These are phyloP conservation scores for Noturus placidus DNA, from an alignment of 2,113 vertebrate genomes.

Conservation along the genomic window DNA sequence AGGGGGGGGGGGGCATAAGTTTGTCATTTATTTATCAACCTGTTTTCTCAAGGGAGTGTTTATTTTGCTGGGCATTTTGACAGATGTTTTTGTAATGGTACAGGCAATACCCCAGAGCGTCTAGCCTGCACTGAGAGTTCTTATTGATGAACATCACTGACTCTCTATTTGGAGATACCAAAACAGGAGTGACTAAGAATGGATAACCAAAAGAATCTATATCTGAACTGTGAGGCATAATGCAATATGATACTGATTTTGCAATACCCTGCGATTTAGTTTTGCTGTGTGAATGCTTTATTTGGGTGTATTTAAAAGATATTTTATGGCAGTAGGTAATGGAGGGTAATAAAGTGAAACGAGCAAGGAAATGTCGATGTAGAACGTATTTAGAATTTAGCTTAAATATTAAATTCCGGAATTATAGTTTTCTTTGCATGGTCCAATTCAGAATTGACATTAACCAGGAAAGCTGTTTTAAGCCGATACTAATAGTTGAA, in stretches of 20 bases:
- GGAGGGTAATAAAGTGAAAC: not conserved
- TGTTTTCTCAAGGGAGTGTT: constrained; percentile 61
- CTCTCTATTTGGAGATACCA: constrained; percentile 27
- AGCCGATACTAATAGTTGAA: not conserved
- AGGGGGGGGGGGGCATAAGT: constrained; percentile 56
- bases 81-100: constrained; percentile 57
- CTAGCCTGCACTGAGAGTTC: constrained; percentile 35
- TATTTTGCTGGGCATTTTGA: constrained; percentile 53
- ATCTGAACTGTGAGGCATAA: constrained; percentile 66
- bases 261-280: constrained; percentile 68
- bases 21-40: constrained; percentile 38
- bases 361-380: not conserved
- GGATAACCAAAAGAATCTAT: constrained; percentile 35
- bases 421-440: constrained; percentile 4
- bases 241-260: constrained; percentile 74
- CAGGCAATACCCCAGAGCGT: constrained; percentile 53
- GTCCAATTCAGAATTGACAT: constrained; percentile 10
- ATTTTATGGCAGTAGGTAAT: not conserved
- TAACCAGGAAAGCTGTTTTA: not conserved
- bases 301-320: constrained; percentile 24
- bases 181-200: constrained; percentile 5
- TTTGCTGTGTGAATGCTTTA: constrained; percentile 14
- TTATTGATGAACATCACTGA: constrained; percentile 33
- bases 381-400: not conserved
- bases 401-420: not conserved